Percentiles rank a stretch among this genome's conserved stretches.
phyloP scores from a whole-genome alignment of 2,113 vertebrate species.

The Cochlearius cochlearius region DNA sequence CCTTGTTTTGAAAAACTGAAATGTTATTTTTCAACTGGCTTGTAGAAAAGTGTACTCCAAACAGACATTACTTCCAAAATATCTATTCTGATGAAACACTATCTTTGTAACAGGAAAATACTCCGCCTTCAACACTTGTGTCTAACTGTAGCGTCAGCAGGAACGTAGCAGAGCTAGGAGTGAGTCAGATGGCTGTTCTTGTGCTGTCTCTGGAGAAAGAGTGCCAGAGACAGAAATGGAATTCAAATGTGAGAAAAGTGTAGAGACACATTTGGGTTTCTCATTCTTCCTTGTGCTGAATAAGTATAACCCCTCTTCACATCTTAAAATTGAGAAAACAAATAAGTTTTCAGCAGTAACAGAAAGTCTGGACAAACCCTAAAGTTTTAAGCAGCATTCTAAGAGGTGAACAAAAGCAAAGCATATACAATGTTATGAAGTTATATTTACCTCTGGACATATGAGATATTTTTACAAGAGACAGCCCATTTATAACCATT shows the following conservation, averaged over 20 bases:
- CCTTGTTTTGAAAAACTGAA: neutral
- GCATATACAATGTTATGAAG: neutral
- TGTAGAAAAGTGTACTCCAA: neutral
- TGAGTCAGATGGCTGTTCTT: neutral
- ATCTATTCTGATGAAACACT: neutral
- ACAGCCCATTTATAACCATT: conserved; percentile 47
- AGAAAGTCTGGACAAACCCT: neutral
- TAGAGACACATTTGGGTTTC: neutral
- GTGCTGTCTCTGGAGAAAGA: neutral
- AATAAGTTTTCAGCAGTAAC: neutral
- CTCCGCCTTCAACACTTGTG: neutral
- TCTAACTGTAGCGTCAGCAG: neutral
- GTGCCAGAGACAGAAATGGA: neutral
- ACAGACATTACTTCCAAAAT: neutral
- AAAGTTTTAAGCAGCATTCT: neutral
- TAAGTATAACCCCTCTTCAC: neutral
- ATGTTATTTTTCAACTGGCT: neutral
- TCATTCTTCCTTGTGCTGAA: neutral
- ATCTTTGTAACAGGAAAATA: neutral
- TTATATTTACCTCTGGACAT: neutral
- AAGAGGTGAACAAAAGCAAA: neutral
- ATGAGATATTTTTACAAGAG: neutral
- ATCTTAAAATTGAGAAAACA: neutral
- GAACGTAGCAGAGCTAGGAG: neutral
- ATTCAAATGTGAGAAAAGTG: neutral